A percentile compares a stretch with the other conserved stretches of the same genome.
These are phyloP conservation scores for Melanchra persicariae DNA, from an alignment of 2,888 invertebrate species.

Conservation along the genomic window DNA sequence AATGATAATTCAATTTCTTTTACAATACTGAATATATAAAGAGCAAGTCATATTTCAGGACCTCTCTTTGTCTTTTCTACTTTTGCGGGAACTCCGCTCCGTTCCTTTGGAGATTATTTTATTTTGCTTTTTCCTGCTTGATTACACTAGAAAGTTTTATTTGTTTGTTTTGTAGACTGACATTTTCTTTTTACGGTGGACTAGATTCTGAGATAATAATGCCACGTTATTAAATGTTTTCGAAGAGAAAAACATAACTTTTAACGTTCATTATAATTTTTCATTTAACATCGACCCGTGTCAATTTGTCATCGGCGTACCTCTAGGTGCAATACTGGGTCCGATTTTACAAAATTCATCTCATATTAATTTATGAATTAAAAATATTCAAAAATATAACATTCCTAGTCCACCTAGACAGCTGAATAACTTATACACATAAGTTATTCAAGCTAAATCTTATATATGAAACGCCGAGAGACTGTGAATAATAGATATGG, in stretches of 20 bases:
- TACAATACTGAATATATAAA: slow-evolving; percentile 63
- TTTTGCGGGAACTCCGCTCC: slow-evolving; percentile 43
- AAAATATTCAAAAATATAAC: slow-evolving; percentile 24
- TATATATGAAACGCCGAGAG: slow-evolving; percentile 24
- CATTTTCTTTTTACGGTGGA: slow-evolving; percentile 36
- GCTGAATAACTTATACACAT: slow-evolving; percentile 45
- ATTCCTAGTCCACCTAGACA: slow-evolving; percentile 25
- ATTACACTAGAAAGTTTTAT: slow-evolving; percentile 58
- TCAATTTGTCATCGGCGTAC: slow-evolving; percentile 1
- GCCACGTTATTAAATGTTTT: neutral
- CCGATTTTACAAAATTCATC: neutral
- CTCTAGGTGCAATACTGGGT: slow-evolving; percentile 19
- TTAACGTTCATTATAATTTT: too few species aligned
- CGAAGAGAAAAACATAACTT: neutral
- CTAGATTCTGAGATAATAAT: slow-evolving; percentile 22
- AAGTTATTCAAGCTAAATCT: slow-evolving; percentile 48
- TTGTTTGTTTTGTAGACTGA: slow-evolving; percentile 48
- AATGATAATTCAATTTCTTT: slow-evolving; percentile 64
- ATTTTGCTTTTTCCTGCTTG: slow-evolving; percentile 56
- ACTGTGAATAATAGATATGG: slow-evolving; percentile 47
- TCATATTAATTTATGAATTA: slow-evolving; percentile 21
- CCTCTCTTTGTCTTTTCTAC: slow-evolving; percentile 58
- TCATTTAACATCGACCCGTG: neutral
- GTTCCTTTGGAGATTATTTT: slow-evolving; percentile 57
- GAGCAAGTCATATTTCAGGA: slow-evolving; percentile 62